Base-by-base conservation (phyloP, 2,888 invertebrate genomes). In the Watsonalla binaria region DNA sequence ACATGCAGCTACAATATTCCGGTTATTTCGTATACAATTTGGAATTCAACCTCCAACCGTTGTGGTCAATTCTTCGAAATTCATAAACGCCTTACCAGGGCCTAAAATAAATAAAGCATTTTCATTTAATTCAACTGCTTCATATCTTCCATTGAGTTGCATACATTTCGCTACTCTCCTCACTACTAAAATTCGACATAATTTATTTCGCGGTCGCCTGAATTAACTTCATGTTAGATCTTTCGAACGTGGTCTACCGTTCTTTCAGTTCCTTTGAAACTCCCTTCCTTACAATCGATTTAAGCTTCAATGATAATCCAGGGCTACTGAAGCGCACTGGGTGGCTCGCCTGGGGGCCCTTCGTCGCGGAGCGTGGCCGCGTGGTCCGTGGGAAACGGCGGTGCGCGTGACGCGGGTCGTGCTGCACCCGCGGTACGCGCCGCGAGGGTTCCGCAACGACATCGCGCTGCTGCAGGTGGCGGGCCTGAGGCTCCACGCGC, bases 371-470 rank as follows among this genome's bases (percentile, higher is more conserved):
- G 93, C 94, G 9, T 93, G 93, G 76, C 92, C 95, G 24, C 93
- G 94, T 6, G 95, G 95, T 0, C 95, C 96, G 0, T 94, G 94
- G 84, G 96, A 96, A 77, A 94, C 94, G 62, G 90, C 94, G 2
- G 85, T 94, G 6, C 91, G 93, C 37, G 92, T 96, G 33, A 92
- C 93, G 2, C 83, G 84, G 46, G 93, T 95, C 39, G 87, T 94
- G 39, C 84, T 95, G 6, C 96, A 96, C 83, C 95, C 95, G 6
- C 92, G 93, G 48, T 96, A 96, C 78, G 92, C 94, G 9, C 93
- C 96, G 65, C 92, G 93, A 49, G 95, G 95, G 11, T 96, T 95
- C 78, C 92, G 95, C 59, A 96, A 96, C 78, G 96, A 96, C 75
- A 94, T 96, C 54, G 95, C 95, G 0, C 78, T 96, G 54, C 78